phyloP scores from a whole-genome alignment of 2,113 vertebrate species.

The Salvelinus namaycush region DNA sequence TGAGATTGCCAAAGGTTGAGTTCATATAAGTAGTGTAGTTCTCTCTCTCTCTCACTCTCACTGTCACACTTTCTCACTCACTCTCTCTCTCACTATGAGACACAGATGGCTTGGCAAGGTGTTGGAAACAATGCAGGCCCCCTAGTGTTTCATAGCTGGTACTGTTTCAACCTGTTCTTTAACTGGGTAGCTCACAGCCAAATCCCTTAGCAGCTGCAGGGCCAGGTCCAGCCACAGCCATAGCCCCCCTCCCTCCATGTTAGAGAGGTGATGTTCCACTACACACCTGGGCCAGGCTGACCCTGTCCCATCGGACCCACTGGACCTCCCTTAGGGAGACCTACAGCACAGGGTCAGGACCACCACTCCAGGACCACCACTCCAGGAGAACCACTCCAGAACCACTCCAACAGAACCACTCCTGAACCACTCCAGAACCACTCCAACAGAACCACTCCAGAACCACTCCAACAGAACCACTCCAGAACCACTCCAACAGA shows the following conservation, averaged over 20 bases:
- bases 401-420: no score
- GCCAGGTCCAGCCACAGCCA: no score
- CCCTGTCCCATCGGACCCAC: background rate
- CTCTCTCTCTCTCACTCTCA: no score
- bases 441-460: no score
- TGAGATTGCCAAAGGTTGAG: no score
- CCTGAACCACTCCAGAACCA: no score
- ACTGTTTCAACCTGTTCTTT: background rate
- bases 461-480: no score
- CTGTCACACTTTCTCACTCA: background rate
- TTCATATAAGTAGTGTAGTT: no score
- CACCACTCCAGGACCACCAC: background rate
- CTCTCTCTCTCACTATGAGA: background rate
- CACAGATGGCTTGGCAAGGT: background rate
- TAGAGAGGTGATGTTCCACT: constrained; percentile 3
- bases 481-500: no score
- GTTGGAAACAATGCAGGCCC: background rate
- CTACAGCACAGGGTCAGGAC: constrained; percentile 23
- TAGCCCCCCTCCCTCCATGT: background rate
- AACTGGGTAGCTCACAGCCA: constrained; percentile 11
- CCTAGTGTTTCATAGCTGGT: constrained; percentile 7
- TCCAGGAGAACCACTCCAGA: no score
- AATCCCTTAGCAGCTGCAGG: background rate
- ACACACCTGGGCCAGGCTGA: constrained; percentile 14
- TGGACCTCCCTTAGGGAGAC: constrained; percentile 17